These are phyloP conservation scores for Apostichopus leukothele DNA, from an alignment of 53 echinoderm and acorn worm species.

Conservation along the genomic window DNA sequence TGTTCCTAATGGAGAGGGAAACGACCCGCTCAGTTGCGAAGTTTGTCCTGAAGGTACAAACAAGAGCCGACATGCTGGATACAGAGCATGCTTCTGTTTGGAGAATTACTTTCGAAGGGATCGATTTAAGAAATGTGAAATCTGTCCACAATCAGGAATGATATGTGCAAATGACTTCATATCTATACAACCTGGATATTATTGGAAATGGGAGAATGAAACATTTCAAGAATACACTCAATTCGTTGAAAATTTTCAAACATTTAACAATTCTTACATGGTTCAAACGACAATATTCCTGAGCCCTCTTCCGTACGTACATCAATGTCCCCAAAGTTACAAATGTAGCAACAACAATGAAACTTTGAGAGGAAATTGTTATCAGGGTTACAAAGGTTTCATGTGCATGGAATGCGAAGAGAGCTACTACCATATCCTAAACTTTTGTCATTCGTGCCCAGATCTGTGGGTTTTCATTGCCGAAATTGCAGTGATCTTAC, in stretches of 20 bases:
- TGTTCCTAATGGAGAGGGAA: neutral
- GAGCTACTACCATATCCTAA: neutral
- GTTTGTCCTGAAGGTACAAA: conserved; percentile 34
- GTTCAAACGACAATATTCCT: neutral
- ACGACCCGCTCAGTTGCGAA: neutral
- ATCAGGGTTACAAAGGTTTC: conserved; percentile 5
- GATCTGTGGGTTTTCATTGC: neutral
- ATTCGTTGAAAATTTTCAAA: conserved; percentile 8
- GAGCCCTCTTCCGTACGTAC: neutral
- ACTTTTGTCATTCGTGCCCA: conserved; percentile 6
- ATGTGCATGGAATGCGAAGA: conserved; percentile 14
- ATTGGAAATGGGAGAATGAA: conserved; percentile 26
- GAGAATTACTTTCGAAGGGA: conserved; percentile 10
- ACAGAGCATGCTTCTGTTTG: conserved; percentile 33
- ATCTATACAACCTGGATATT: neutral
- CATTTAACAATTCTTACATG: neutral
- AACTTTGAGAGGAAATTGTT: neutral
- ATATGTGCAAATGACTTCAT: conserved; percentile 4
- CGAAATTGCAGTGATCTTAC: neutral
- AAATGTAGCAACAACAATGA: neutral
- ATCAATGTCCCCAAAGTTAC: neutral
- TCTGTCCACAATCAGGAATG: conserved; percentile 17
- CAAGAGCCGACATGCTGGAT: conserved; percentile 8
- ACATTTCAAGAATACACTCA: neutral
- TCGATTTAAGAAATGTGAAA: conserved; percentile 17